phyloP scores from a whole-genome alignment of 2,113 vertebrate genomes.

The Odontesthes bonariensis region DNA sequence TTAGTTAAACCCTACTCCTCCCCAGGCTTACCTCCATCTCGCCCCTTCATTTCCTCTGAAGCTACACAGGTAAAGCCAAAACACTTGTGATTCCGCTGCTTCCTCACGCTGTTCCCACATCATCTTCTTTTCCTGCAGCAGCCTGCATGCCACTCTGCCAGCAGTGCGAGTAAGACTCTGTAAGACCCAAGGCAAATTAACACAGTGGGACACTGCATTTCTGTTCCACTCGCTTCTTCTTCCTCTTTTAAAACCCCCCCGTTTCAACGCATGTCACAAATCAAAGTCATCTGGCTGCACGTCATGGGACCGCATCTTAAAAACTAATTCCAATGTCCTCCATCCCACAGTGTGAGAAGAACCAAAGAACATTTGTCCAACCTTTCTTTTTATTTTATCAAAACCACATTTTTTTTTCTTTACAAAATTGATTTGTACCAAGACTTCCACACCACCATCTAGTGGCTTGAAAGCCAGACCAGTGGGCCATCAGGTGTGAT shows the following conservation, averaged over 20 bases:
- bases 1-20: conserved; percentile 65
- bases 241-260: conserved; percentile 20
- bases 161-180: conserved; percentile 64
- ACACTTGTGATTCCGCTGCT: conserved; percentile 65
- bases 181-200: conserved; percentile 76
- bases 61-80: conserved; percentile 56
- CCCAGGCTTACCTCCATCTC: conserved; percentile 20
- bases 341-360: conserved; percentile 23
- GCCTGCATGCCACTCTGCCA: conserved; percentile 55
- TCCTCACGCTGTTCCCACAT: conserved; percentile 63
- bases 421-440: conserved; percentile 70
- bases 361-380: conserved; percentile 39
- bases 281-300: conserved; percentile 63
- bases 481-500: conserved; percentile 73
- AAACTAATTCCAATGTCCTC: conserved; percentile 60
- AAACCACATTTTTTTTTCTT: conserved; percentile 43
- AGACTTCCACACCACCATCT: conserved; percentile 61
- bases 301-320: conserved; percentile 53
- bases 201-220: conserved; percentile 66
- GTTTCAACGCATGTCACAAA: conserved; percentile 59
- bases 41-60: conserved; percentile 59
- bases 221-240: conserved; percentile 47
- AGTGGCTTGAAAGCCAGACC: conserved; percentile 65
- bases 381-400: conserved; percentile 42
- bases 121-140: conserved; percentile 57